Base-by-base conservation (phyloP, 2,113 vertebrate genomes). In the Mormyrus iriodes region DNA sequence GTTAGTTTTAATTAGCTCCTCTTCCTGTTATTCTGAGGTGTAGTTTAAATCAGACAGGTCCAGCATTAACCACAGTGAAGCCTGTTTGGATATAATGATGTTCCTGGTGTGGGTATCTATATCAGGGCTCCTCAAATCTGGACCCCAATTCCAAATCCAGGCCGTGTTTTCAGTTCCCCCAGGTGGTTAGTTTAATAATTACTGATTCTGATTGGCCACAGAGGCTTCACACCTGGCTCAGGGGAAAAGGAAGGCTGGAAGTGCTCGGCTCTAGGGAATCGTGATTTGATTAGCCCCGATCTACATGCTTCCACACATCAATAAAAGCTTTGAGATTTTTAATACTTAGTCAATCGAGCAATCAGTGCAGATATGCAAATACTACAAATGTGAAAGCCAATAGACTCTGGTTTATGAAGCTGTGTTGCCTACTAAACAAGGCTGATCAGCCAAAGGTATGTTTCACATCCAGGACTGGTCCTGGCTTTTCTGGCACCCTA, bases 1-100 rank as follows among this genome's bases (percentile, higher is more conserved):
- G 35, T 79, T 79, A 39, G 73, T 79, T 35, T 79, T 79, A 79
- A 79, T 79, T 79, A 79, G 73, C 35, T 79, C 73, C 73, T 42
- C 13, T 79, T 39, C 13, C 17, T 35, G 31, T 42, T 42, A 79
- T 5, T 79, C 2, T 79, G 61, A 42, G 39, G 15, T 42, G 35
- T 42, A 79, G 35, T 39, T 79, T 42, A 17, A 79, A 19, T 79
- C 35, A 79, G 73, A 79, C 15, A 39, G 13, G 19, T 35, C 31
- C 13, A 79, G 13, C 73, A 79, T 79, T 79, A 79, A 79, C 35
- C 6, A 12, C 69, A 39, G 69, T 76, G 35, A 76, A 76, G 69
- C 69, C 69, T 42, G 15, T 42, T 79, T 79, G 35, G 73, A 31
- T 31, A 69, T 31, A 79, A 79, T 19, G 35, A 79, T 39, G 73